phyloP scores from a whole-genome alignment of 2,113 vertebrate genomes.

The Aspiorhynchus laticeps region DNA sequence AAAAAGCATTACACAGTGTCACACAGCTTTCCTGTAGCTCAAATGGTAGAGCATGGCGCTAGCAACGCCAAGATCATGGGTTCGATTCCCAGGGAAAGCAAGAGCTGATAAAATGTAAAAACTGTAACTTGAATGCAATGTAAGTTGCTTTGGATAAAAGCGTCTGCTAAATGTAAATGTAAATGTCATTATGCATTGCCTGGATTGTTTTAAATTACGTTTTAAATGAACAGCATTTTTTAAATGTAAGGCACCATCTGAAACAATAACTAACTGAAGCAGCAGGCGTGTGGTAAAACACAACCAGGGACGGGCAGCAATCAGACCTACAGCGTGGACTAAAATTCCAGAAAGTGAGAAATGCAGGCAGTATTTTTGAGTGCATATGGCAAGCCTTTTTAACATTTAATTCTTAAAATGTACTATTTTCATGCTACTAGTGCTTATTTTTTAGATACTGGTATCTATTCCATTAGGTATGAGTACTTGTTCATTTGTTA shows the following conservation, averaged over 20 bases:
- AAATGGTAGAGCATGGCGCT: no score
- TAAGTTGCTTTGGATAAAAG: no score
- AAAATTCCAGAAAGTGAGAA: slow-evolving; percentile 25
- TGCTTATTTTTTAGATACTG: not conserved
- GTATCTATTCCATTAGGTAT: not conserved
- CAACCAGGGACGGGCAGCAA: slow-evolving; percentile 12
- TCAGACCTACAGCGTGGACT: slow-evolving; percentile 29
- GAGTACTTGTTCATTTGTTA: no score
- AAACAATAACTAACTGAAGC: slow-evolving; percentile 38
- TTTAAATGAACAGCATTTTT: slow-evolving; percentile 65
- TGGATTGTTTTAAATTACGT: slow-evolving; percentile 39
- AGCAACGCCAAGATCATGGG: no score
- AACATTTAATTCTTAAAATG: not conserved
- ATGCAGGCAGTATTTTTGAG: not conserved
- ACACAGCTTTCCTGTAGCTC: no score
- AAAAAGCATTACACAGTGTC: slow-evolving; percentile 29
- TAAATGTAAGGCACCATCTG: slow-evolving; percentile 27
- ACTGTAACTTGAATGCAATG: no score
- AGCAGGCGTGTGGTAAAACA: slow-evolving; percentile 17
- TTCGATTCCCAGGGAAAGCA: no score
- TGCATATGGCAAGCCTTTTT: not conserved
- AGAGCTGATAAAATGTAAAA: no score
- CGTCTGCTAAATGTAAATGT: no score
- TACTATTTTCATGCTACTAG: not conserved
- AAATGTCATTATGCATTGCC: slow-evolving; percentile 22